These are phyloP conservation scores for Pollachius pollachius DNA, from an alignment of 2,113 vertebrate species.

Conservation along the genomic window DNA sequence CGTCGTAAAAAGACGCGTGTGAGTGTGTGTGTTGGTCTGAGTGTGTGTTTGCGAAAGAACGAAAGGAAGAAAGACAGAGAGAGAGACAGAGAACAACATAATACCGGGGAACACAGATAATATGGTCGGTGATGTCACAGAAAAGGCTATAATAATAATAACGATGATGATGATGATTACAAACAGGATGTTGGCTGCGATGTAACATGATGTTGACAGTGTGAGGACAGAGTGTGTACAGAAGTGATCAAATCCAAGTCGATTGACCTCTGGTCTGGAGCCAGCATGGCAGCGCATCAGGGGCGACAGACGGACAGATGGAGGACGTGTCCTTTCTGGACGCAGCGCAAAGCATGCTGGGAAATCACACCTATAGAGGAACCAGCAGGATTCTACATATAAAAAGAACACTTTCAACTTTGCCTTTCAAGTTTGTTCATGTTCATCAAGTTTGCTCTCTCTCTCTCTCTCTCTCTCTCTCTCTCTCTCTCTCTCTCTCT, in stretches of 20 bases:
- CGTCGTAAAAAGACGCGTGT: conserved; percentile 3
- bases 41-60: not conserved
- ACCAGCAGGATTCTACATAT: no score
- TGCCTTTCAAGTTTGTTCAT: no score
- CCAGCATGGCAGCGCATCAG: conserved; percentile 29
- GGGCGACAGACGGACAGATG: conserved; percentile 33
- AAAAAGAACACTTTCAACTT: no score
- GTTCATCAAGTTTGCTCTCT: no score
- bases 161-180: conserved; percentile 3
- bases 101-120: not conserved
- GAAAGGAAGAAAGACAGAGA: not conserved
- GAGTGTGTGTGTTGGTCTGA: no score
- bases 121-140: not conserved
- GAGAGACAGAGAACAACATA: conserved; percentile 2
- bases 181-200: not conserved
- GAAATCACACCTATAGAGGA: not conserved
- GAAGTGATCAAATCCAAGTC: not conserved
- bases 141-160: conserved; percentile 3
- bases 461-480: no score
- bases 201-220: not conserved
- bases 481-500: no score
- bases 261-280: conserved; percentile 19
- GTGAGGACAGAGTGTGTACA: not conserved
- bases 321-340: conserved; percentile 53
- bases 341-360: conserved; percentile 19